Base-by-base conservation (phyloP, 2,888 invertebrate species). In the Pherbina coryleti region DNA sequence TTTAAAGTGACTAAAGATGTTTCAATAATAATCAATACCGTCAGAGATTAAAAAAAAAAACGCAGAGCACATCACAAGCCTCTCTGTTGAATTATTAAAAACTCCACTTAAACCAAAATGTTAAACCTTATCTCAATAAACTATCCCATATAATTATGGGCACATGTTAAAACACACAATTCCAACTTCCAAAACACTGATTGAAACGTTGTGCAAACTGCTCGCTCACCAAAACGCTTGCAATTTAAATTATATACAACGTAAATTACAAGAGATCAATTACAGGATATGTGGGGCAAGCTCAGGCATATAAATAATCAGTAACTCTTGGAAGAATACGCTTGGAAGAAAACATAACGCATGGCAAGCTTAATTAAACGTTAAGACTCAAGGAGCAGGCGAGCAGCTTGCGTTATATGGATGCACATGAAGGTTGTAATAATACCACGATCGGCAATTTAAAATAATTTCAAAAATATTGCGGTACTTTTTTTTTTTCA, bases 401-500 rank as follows among this genome's bases (percentile, higher is more conserved):
- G 37, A 2, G 28, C 37, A 19, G 7, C 37, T 19, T 57, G 9
- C 1, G 14, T 19, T 17, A 17, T 66, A 25, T 17, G 25, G 8
- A 17, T 72, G 60, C 17, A 31, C 73, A 49, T 37, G 25, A 60
- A n/a, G 11, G 44, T 28, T 62, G 28, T 49, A 28, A 44, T 62
- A 49, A 73, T n/a, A 49, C 8, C 28, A 49, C 17, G 19, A 66
- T 64, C 34, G 37, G 14, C 49, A 62, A 62, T 75, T 75, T 75
- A 67, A 75, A 75, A 75, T 53, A 74, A 74, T 74, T 74, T 60
- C 49, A 51, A 70, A 72, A 57, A 74, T 34, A 51, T 53, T n/a
- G 53, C 53, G 31, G 8, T 71, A 31, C 17, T 70, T 28, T 25
- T 51, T 51, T 70, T 28, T 25, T 53, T 55, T 71, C 22, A 9